These are phyloP conservation scores for Ailuropoda melanoleuca DNA, from an alignment of 2,113 vertebrate genomes.

Conservation along the genomic window DNA sequence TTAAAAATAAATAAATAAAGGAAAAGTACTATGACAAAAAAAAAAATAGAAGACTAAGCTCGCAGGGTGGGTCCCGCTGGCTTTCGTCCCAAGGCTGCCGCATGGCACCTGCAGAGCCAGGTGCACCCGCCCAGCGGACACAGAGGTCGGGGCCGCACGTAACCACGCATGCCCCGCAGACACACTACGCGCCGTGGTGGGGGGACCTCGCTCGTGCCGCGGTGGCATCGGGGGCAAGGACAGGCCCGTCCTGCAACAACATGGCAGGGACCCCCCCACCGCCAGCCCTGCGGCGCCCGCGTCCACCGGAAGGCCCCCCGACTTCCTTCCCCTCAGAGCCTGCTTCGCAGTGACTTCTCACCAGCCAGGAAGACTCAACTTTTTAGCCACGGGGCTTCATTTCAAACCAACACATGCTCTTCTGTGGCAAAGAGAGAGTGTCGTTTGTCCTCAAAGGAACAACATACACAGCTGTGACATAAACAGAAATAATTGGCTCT, in stretches of 20 bases:
- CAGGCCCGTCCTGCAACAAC: not conserved
- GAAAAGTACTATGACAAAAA: too few species aligned
- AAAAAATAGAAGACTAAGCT: too few species aligned
- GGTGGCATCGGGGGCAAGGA: not conserved
- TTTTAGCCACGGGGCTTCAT: not conserved
- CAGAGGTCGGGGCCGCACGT: not conserved
- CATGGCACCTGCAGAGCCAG: not conserved
- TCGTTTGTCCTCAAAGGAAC: not conserved
- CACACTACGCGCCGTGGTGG: too few species aligned
- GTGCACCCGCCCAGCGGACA: not conserved
- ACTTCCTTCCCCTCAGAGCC: accelerated
- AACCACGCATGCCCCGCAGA: accelerated
- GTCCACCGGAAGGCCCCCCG: not conserved
- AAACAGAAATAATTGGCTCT: not conserved
- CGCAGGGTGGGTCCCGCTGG: accelerated
- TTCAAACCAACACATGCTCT: not conserved
- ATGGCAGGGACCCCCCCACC: not conserved
- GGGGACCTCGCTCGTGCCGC: not conserved
- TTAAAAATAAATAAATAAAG: too few species aligned
- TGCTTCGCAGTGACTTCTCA: accelerated
- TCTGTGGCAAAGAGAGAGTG: not conserved
- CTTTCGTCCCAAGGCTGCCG: not conserved
- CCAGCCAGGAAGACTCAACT: not conserved
- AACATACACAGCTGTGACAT: not conserved
- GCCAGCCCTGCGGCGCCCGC: not conserved